Evolutionary conservation across 2,797 vertebrate genomes (phyloP).

Genomic region (Meriones psammophilus): DNA sequence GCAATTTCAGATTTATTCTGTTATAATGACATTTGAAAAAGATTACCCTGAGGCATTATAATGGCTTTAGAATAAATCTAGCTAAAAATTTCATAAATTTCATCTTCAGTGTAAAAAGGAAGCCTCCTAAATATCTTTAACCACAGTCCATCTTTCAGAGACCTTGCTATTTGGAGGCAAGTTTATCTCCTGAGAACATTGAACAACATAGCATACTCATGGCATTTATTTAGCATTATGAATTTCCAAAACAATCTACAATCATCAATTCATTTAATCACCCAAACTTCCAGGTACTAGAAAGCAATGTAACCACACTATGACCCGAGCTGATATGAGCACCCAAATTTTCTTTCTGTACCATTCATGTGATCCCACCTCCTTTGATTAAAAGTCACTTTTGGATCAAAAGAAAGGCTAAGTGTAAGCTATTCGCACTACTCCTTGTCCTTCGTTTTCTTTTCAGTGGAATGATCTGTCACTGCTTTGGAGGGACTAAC

Average conservation of each 20-base stretch:
- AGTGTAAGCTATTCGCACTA: not conserved
- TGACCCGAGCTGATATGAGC: constrained; percentile 3
- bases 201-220: constrained; percentile 58
- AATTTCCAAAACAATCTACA: constrained; percentile 76
- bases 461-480: constrained; percentile 29
- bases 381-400: constrained; percentile 68
- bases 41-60: constrained; percentile 77
- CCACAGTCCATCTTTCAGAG: constrained; percentile 66
- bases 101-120: constrained; percentile 67
- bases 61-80: constrained; percentile 81
- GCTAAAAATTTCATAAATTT: constrained; percentile 50
- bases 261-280: constrained; percentile 75
- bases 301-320: constrained; percentile 37
- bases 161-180: constrained; percentile 63
- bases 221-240: constrained; percentile 65
- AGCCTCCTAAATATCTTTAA: constrained; percentile 72
- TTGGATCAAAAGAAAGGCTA: constrained; percentile 55
- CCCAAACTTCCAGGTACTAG: not conserved
- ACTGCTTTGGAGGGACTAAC: not conserved
- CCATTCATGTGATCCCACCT: not conserved
- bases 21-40: constrained; percentile 81
- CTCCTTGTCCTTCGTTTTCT: constrained; percentile 45
- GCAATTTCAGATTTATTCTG: constrained; percentile 80
- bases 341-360: constrained; percentile 49
- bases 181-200: constrained; percentile 67